A percentile compares a stretch with the other conserved stretches of the same genome.
These are phyloP conservation scores for Pseudococcus jackbeardsleyi DNA, from an alignment of 2,888 invertebrate species.

Conservation along the genomic window DNA sequence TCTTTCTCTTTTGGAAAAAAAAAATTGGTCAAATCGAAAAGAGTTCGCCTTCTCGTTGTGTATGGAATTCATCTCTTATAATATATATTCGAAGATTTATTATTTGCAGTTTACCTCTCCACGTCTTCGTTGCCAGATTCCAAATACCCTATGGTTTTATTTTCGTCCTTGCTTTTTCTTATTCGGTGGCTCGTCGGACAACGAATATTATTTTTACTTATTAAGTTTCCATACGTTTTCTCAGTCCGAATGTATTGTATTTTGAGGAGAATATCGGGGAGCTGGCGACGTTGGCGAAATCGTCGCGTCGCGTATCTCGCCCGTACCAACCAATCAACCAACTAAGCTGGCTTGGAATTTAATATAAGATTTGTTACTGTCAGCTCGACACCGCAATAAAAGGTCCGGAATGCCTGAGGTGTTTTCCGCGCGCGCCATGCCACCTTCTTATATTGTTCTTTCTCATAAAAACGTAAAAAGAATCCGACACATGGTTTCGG, in stretches of 20 bases:
- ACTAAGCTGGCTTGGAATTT: neutral
- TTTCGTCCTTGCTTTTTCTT: neutral
- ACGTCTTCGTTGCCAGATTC: neutral
- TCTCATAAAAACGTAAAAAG: neutral
- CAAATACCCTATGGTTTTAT: neutral
- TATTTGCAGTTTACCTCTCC: constrained; percentile 4
- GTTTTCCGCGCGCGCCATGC: neutral
- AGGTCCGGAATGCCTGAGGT: constrained; percentile 2
- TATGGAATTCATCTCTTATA: neutral
- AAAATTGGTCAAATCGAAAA: constrained; percentile 21
- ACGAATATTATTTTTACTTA: constrained; percentile 18
- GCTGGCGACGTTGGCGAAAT: neutral
- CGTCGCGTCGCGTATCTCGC: neutral
- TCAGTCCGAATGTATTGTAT: neutral
- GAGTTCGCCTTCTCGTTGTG: neutral
- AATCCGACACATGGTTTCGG: neutral
- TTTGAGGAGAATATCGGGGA: neutral
- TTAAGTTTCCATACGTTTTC: neutral
- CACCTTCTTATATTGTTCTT: neutral
- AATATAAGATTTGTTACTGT: constrained; percentile 24
- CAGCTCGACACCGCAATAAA: neutral
- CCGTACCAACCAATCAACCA: neutral
- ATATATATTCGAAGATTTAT: neutral
- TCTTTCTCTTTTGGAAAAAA: neutral
- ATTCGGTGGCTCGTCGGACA: neutral